Conservation (phyloP, 2,797 vertebrate species). For the Leucoraja ocellata region DNA sequence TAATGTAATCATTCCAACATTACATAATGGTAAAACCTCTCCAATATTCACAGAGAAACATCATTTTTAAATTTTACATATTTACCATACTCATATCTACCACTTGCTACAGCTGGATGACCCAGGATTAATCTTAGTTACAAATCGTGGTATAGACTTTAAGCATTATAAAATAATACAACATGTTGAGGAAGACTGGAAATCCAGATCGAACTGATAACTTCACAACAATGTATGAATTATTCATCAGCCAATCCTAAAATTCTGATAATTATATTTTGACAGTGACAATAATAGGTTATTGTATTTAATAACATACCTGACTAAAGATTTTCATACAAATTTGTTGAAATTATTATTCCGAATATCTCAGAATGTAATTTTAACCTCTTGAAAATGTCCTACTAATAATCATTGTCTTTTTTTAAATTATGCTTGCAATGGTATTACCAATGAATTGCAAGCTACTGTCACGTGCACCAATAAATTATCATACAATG, state of each 20-base stretch:
- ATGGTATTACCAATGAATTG: not conserved
- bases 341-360: not conserved
- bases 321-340: not conserved
- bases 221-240: not conserved
- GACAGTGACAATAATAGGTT: not conserved
- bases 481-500: not conserved
- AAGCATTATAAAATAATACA: not conserved
- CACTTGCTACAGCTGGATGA: not conserved
- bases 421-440: not conserved
- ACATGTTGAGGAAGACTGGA: not conserved
- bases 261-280: not conserved
- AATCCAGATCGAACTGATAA: not conserved
- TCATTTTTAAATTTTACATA: not conserved
- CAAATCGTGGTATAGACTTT: not conserved
- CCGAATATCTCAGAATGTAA: not conserved
- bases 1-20: not conserved
- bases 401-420: not conserved
- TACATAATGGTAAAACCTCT: not conserved
- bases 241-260: not conserved
- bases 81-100: not conserved
- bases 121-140: not conserved
- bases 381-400: not conserved
- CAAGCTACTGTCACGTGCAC: not conserved
- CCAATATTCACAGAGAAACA: too few species aligned
- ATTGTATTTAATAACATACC: not conserved